A percentile compares a stretch with the other conserved stretches of the same genome.
These are phyloP conservation scores for Macaria notata DNA, from an alignment of 2,888 invertebrate genomes.

Conservation along the genomic window DNA sequence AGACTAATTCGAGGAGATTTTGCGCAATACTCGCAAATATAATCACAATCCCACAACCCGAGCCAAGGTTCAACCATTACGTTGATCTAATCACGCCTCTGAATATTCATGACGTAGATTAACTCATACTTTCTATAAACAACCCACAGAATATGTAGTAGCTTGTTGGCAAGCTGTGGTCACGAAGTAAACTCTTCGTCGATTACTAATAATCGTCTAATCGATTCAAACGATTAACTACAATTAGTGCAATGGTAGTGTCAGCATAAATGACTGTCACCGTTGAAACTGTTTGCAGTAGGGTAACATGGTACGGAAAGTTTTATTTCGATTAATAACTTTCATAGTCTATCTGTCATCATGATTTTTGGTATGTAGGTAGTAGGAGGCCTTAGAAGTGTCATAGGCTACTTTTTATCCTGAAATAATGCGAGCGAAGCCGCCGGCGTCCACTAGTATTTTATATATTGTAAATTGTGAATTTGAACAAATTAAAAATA, in stretches of 20 bases:
- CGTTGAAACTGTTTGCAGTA: slow-evolving; percentile 5
- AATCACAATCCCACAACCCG: neutral
- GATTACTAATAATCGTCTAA: slow-evolving; percentile 12
- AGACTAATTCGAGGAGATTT: too few relatives aligned
- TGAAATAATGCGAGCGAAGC: too few relatives aligned
- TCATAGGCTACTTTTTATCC: too few relatives aligned
- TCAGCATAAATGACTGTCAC: slow-evolving; percentile 5
- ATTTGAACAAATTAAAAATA: too few relatives aligned
- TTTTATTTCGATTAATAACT: too few relatives aligned
- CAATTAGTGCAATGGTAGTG: slow-evolving; percentile 13
- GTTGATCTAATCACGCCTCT: slow-evolving; percentile 34
- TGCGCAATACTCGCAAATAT: too few relatives aligned
- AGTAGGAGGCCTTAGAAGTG: too few relatives aligned
- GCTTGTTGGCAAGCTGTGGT: neutral
- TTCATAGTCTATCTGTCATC: too few relatives aligned
- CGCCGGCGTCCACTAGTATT: too few relatives aligned
- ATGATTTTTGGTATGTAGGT: too few relatives aligned
- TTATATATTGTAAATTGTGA: too few relatives aligned
- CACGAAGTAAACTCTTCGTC: slow-evolving; percentile 8
- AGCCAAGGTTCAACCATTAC: slow-evolving; percentile 7
- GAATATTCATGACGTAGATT: slow-evolving; percentile 16
- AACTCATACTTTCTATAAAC: neutral
- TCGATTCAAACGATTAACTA: slow-evolving; percentile 17
- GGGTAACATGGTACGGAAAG: too few relatives aligned
- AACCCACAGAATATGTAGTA: neutral